These are phyloP conservation scores for Diaprepes abbreviatus DNA, from an alignment of 2,888 invertebrate genomes.

Conservation along the genomic window DNA sequence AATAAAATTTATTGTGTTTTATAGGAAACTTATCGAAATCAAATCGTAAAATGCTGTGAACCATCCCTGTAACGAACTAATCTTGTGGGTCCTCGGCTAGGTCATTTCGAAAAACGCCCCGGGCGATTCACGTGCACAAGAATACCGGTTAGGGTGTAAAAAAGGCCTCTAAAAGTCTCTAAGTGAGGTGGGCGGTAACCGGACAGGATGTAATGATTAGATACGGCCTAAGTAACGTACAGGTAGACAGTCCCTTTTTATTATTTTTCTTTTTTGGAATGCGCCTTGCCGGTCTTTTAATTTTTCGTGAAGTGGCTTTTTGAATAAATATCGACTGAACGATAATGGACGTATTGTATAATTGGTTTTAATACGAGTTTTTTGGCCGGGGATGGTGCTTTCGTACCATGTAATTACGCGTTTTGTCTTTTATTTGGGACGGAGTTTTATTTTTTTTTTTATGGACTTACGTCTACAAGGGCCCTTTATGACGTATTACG, in stretches of 20 bases:
- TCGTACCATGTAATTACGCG: neutral
- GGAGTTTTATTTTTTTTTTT: no score
- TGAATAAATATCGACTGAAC: conserved; percentile 25
- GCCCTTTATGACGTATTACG: no score
- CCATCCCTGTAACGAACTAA: conserved; percentile 28
- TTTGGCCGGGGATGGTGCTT: neutral
- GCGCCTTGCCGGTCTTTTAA: conserved; percentile 42
- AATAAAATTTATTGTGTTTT: no score
- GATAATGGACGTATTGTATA: conserved; percentile 32
- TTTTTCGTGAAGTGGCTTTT: conserved; percentile 39
- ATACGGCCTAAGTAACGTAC: conserved; percentile 58
- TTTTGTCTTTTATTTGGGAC: neutral
- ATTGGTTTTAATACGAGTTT: conserved; percentile 23
- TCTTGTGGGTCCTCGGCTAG: conserved; percentile 38
- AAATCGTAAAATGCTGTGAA: no score
- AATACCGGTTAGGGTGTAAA: conserved; percentile 61
- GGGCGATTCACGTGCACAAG: conserved; percentile 67
- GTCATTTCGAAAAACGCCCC: conserved; percentile 55
- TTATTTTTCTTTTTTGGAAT: conserved; percentile 42
- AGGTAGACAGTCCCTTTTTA: conserved; percentile 51
- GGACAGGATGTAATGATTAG: conserved; percentile 66
- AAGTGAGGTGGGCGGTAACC: conserved; percentile 62
- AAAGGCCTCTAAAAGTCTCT: conserved; percentile 59
- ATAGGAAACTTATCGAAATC: no score
- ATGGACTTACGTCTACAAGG: no score